A percentile compares a stretch with the other conserved stretches of the same genome.
Evolutionary conservation across 2,888 invertebrate species (phyloP).

Genomic region (Nephrotoma guestfalica): DNA sequence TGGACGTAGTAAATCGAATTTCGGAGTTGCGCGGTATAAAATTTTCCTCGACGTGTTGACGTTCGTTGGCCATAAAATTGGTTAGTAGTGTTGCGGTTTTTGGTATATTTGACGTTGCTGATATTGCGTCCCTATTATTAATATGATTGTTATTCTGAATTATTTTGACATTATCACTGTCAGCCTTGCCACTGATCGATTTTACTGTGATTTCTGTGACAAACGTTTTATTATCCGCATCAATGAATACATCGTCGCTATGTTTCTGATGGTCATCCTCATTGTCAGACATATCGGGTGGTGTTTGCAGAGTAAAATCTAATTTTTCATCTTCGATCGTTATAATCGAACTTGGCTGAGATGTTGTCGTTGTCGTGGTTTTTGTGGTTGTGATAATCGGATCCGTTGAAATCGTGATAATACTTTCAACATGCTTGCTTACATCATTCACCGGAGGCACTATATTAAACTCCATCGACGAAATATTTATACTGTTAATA

Average conservation of each 20-base stretch:
- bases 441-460: background rate
- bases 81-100: slow-evolving; percentile 5
- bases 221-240: slow-evolving; percentile 7
- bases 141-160: slow-evolving; percentile 14
- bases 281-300: background rate
- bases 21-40: slow-evolving; percentile 39
- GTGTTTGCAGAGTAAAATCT: slow-evolving; percentile 16
- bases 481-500: slow-evolving; percentile 13
- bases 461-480: slow-evolving; percentile 11
- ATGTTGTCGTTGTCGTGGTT: slow-evolving; percentile 33
- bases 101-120: background rate
- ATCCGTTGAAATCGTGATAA: slow-evolving; percentile 28
- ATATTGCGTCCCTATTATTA: slow-evolving; percentile 17
- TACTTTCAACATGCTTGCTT: slow-evolving; percentile 8
- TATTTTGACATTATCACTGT: slow-evolving; percentile 7
- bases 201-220: slow-evolving; percentile 11
- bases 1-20: slow-evolving; percentile 47
- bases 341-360: slow-evolving; percentile 21
- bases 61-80: slow-evolving; percentile 6
- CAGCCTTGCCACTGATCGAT: background rate
- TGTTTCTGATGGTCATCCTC: background rate
- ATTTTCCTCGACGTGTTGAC: slow-evolving; percentile 8
- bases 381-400: slow-evolving; percentile 12
- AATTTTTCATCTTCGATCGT: slow-evolving; percentile 21
- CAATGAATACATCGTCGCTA: background rate